Percentiles rank a stretch among this genome's conserved stretches.
phyloP scores from a whole-genome alignment of 1,140 invertebrate species.

The Pachyrhynchus sulphureomaculatus region DNA sequence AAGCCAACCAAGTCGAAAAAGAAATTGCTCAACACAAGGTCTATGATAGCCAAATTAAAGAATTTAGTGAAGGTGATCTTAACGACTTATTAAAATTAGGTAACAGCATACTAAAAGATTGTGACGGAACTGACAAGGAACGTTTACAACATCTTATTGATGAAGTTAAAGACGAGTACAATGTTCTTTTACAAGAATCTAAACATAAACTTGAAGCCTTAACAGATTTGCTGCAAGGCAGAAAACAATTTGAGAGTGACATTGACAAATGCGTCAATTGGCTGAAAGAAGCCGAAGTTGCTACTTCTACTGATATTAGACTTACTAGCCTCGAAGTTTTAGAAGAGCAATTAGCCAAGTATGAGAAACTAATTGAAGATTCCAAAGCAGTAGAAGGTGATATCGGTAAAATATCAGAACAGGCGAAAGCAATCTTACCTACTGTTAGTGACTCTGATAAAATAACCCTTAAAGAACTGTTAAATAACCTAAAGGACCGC shows the following conservation, averaged over 20 bases:
- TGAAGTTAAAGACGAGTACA: constrained; percentile 68
- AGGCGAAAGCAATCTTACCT: constrained; percentile 77
- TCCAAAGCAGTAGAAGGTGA: constrained; percentile 68
- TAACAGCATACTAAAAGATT: constrained; percentile 75
- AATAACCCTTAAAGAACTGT: constrained; percentile 73
- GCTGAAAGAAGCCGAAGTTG: constrained; percentile 85
- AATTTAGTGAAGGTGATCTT: constrained; percentile 75
- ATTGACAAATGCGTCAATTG: constrained; percentile 79
- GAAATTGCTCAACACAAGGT: constrained; percentile 73
- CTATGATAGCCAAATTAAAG: constrained; percentile 72
- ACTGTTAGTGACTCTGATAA: constrained; percentile 84
- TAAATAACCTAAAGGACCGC: constrained; percentile 75
- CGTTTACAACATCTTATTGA: constrained; percentile 67
- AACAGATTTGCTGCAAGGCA: constrained; percentile 70
- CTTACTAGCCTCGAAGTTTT: constrained; percentile 76
- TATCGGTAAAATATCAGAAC: constrained; percentile 72
- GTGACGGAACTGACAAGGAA: constrained; percentile 68
- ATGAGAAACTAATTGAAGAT: constrained; percentile 76
- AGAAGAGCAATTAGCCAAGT: constrained; percentile 83
- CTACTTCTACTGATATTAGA: constrained; percentile 75
- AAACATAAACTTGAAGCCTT: constrained; percentile 72
- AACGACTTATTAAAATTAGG: constrained; percentile 75
- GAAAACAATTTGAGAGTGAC: constrained; percentile 78
- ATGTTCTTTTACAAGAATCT: constrained; percentile 68
- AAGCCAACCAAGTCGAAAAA: constrained; percentile 72